Conservation (phyloP, 1,140 invertebrate species). For the Lordiphosa clarofinis region DNA sequence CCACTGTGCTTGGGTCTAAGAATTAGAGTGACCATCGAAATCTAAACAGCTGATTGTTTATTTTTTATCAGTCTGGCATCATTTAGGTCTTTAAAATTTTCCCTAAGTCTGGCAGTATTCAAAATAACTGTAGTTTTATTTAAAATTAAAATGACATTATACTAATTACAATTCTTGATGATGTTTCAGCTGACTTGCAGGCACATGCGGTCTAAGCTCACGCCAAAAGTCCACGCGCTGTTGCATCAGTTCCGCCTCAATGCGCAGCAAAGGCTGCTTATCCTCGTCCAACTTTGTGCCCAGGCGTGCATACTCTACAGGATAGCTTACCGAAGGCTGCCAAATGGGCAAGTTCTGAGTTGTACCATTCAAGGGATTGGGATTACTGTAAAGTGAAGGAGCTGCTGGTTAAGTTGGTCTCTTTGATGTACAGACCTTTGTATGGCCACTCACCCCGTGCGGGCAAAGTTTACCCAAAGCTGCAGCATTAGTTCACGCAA, state of each 20-base stretch:
- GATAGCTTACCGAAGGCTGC: conserved; percentile 78
- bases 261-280: conserved; percentile 28
- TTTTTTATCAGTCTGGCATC: not conserved
- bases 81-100: not conserved
- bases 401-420: not conserved
- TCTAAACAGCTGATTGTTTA: not conserved
- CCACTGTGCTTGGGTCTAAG: too few species aligned
- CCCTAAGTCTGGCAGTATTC: not conserved
- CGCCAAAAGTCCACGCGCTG: conserved; percentile 66
- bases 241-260: conserved; percentile 53
- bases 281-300: conserved; percentile 60
- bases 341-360: conserved; percentile 75
- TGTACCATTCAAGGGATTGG: conserved; percentile 77
- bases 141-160: conserved; percentile 2
- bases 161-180: conserved; percentile 38
- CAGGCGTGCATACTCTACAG: conserved; percentile 80
- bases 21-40: too few species aligned
- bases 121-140: not conserved
- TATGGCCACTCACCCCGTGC: conserved; percentile 82
- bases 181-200: conserved; percentile 26
- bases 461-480: conserved; percentile 87
- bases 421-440: not conserved
- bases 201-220: conserved; percentile 53
- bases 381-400: conserved; percentile 77
- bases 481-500: conserved; percentile 82